Base-by-base conservation (phyloP, 2,113 vertebrate genomes). In the Proterorhinus semilunaris region DNA sequence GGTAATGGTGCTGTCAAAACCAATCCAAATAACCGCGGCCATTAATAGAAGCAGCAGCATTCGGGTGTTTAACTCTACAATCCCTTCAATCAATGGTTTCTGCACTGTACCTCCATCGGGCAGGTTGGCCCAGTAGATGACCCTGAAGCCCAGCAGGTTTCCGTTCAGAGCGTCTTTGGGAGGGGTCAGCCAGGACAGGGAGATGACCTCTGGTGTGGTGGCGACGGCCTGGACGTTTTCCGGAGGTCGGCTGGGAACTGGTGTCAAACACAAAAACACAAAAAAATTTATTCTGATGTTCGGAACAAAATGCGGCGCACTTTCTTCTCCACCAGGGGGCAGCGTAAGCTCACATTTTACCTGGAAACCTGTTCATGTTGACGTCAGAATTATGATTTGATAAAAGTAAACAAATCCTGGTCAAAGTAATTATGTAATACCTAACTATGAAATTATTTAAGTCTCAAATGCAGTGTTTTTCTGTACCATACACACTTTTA, bases 71-170 rank as follows among this genome's bases (percentile, higher is more conserved):
- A 17, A 27, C 43, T 15, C 12, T 45, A 61, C 3, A 45, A n/a
- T 61, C 13, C 15, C 0, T 43, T 59, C 27, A 36, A 6, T 43
- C 36, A 43, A 6, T 15, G 11, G 4, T 55, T 59, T 1, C 7
- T 15, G 21, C 7, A 27, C 36, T n/a, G 58, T 90, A 99, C 98
- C 98, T 95, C 98, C 98, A 0, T 99, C 97, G 69, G 96, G 93
- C 83, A 99, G 94, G 83, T 99, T 99, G 82, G 98, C 96, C 96
- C 96, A 99, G 91, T 98, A 99, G 79, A 99, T 99, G 80, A 99
- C 94, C 45, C 96, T 92, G 86, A 98, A 99, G 7, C 96, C 98
- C 87, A 98, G 95, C 62, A 99, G 94, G 86, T 98, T 96, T 7
- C 98, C 98, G 0, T 99, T 99, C 83, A 99, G 89, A 46, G 97